Evolutionary conservation across 2,888 invertebrate genomes (phyloP), one percentile per base, ranked within the genome.

Genomic region (Cenopis cana): DNA sequence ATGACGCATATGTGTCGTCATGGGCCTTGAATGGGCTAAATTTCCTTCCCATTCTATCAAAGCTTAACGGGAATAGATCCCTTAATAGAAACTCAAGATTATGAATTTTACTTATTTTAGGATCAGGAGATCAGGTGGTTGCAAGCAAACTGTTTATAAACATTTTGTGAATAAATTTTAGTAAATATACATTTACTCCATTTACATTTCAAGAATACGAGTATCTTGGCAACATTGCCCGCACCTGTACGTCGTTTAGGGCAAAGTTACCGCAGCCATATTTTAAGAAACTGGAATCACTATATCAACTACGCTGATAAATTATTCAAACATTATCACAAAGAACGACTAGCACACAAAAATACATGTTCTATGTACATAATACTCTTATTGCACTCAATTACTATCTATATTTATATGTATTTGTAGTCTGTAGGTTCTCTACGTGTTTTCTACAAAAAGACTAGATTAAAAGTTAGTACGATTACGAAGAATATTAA

Each of bases 321-420:
- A 46, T 46, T 46, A 46, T 14, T 41, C 46, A 46, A 46, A n/a
- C 46, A n/a, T 46, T 46, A 46, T 46, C n/a, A 14, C n/a, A 46
- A 46, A 46, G 46, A 46, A 56, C 11, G n/a, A 38, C 33, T 64
- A 64, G 54, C 54, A 54, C 64, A 54, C 54, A 54, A 54, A 52
- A 55, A 41, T 17, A 46, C 24, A 46, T 12, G n/a, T 54, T n/a
- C 5, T 65, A 65, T 66, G 55, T 66, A 66, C 65, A 57, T 33
- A 33, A 62, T 24, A 54, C 38, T 56, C 2, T 66, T 78, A 77
- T 77, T 78, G 77, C 77, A 78, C 78, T 68, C 72, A 64, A 57
- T 18, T 50, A 62, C n/a, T 8, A 12, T 60, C 4, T 24, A 24
- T 24, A 46, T 24, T 59, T 57, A 33, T 29, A 17, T 33, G 33